Conservation (phyloP, 1,140 invertebrate species). For the Drosophila virilis region DNA sequence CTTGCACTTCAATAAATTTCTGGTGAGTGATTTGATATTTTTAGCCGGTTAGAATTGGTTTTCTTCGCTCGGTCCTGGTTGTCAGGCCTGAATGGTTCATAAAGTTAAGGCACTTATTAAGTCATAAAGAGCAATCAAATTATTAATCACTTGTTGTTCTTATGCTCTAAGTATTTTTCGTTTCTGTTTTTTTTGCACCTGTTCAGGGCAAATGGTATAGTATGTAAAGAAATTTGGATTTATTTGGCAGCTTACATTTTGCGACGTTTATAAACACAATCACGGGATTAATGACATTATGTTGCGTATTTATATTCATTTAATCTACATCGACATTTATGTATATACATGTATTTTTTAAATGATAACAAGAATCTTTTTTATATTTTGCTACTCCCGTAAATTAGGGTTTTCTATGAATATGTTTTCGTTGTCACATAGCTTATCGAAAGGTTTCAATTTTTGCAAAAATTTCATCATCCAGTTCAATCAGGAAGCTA, state of each 20-base stretch:
- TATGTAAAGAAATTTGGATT: background rate
- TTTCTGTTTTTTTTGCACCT: constrained; percentile 1
- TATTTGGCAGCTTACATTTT: background rate
- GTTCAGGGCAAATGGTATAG: constrained; percentile 8
- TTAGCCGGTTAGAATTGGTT: constrained; percentile 36
- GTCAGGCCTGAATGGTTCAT: constrained; percentile 16
- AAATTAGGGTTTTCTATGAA: too few relatives aligned
- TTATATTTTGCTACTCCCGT: background rate
- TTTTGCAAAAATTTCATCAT: background rate
- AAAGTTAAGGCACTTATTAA: background rate
- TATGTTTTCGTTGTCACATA: too few relatives aligned
- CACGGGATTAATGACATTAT: constrained; percentile 14
- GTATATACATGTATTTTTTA: too few relatives aligned
- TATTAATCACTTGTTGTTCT: constrained; percentile 26
- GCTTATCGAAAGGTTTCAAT: too few relatives aligned
- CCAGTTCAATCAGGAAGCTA: background rate
- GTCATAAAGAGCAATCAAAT: constrained; percentile 12
- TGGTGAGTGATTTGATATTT: constrained; percentile 11
- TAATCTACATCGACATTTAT: too few relatives aligned
- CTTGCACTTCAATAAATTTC: constrained; percentile 11
- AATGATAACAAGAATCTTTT: background rate
- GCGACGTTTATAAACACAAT: background rate
- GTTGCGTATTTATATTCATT: too few relatives aligned
- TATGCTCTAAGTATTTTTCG: background rate
- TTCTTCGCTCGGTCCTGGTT: constrained; percentile 7